Conservation (phyloP, 1,140 invertebrate species). For the Procambarus virginalis region DNA sequence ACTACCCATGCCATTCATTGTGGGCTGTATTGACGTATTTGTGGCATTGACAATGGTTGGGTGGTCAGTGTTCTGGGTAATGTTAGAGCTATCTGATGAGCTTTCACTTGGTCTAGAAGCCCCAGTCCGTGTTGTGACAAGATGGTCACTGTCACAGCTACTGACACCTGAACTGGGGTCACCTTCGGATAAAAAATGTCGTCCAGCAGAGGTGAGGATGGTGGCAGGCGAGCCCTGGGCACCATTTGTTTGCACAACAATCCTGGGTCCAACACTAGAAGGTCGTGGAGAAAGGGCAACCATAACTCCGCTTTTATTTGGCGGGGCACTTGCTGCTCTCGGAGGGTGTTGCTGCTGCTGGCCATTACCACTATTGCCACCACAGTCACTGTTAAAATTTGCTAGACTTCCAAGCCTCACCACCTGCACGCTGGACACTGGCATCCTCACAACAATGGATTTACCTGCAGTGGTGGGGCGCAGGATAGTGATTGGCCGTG, state of each 20-base stretch:
- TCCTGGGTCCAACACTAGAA: conserved; percentile 66
- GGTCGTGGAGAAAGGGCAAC: conserved; percentile 65
- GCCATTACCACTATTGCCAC: not conserved
- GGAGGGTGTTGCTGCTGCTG: conserved; percentile 51
- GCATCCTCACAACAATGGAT: conserved; percentile 47
- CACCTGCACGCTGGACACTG: conserved; percentile 55
- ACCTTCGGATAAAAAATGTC: conserved; percentile 71
- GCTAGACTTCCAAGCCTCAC: conserved; percentile 35
- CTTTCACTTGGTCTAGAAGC: conserved; percentile 38
- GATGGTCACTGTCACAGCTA: conserved; percentile 49
- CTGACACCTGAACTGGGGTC: conserved; percentile 70
- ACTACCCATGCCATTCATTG: not conserved
- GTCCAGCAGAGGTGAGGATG: conserved; percentile 40
- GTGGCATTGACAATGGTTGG: not conserved
- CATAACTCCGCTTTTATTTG: conserved; percentile 62
- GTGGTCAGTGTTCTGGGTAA: not conserved
- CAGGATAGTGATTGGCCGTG: conserved; percentile 56
- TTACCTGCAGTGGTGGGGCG: conserved; percentile 52
- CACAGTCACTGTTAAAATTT: conserved; percentile 32
- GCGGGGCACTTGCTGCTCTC: conserved; percentile 64
- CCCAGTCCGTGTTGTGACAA: conserved; percentile 67
- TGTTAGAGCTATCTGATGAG: conserved; percentile 29
- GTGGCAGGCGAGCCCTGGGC: conserved; percentile 53
- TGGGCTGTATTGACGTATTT: not conserved
- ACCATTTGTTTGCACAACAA: conserved; percentile 58